A percentile compares a stretch with the other conserved stretches of the same genome.
These are phyloP conservation scores for Lordiphosa fenestrarum DNA, from an alignment of 2,888 invertebrate genomes.

Conservation along the genomic window DNA sequence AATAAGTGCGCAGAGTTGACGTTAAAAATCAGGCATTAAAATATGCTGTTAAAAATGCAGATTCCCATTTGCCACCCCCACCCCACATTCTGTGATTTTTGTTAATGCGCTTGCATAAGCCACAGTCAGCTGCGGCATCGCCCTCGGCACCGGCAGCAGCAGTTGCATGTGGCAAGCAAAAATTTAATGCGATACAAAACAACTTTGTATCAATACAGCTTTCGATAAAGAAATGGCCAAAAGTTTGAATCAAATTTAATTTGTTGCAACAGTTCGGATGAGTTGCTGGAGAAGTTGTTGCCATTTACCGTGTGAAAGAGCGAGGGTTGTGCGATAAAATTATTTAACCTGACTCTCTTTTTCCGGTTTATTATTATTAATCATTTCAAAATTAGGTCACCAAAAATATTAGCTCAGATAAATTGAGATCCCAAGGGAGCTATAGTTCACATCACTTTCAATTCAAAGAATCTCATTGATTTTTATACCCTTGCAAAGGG, in stretches of 20 bases:
- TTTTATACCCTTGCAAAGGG: too few relatives aligned
- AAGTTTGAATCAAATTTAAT: slow-evolving; percentile 37
- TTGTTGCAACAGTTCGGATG: slow-evolving; percentile 28
- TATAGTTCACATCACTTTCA: too few relatives aligned
- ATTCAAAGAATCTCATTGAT: too few relatives aligned
- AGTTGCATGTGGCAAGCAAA: slow-evolving; percentile 54
- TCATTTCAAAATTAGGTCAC: too few relatives aligned
- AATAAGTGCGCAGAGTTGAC: slow-evolving; percentile 69
- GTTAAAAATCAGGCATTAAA: slow-evolving; percentile 74
- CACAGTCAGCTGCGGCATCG: slow-evolving; percentile 26
- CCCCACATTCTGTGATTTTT: slow-evolving; percentile 18
- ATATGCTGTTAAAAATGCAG: slow-evolving; percentile 75
- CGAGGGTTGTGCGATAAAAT: slow-evolving; percentile 10
- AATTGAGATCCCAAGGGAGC: too few relatives aligned
- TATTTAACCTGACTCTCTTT: too few relatives aligned
- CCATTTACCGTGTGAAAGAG: slow-evolving; percentile 9
- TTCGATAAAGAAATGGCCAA: slow-evolving; percentile 28
- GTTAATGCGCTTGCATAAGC: slow-evolving; percentile 71
- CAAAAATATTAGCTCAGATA: too few relatives aligned
- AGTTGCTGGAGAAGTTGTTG: slow-evolving; percentile 17
- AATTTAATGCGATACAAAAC: slow-evolving; percentile 58
- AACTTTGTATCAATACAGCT: slow-evolving; percentile 48
- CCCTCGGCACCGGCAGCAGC: slow-evolving; percentile 8
- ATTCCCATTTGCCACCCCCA: slow-evolving; percentile 23
- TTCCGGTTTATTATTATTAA: too few relatives aligned